phyloP scores from a whole-genome alignment of 2,888 invertebrate species.

The Lepidonotus clava region DNA sequence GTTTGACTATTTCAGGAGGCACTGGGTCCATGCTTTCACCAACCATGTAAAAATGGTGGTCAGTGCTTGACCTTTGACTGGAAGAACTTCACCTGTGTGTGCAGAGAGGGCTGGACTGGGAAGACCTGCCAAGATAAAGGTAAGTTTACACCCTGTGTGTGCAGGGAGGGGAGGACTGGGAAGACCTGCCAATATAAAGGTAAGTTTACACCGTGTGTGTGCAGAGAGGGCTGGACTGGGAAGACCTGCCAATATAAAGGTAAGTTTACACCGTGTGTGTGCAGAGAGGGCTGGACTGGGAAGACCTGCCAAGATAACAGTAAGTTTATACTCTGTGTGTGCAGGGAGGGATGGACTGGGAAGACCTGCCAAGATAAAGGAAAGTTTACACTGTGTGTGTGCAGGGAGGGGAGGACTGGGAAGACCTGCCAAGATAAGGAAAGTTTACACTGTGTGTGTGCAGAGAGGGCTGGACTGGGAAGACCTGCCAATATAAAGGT shows the following conservation, averaged over 20 bases:
- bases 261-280: not conserved
- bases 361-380: too few species aligned
- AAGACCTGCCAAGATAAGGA: too few species aligned
- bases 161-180: too few species aligned
- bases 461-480: not conserved
- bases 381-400: too few species aligned
- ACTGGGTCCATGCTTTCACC: not conserved
- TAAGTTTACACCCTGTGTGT: not conserved
- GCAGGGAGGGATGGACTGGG: too few species aligned
- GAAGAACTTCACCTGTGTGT: not conserved
- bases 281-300: too few species aligned
- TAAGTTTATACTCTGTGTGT: too few species aligned
- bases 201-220: not conserved
- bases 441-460: too few species aligned
- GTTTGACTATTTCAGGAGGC: too few species aligned
- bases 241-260: not conserved
- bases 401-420: too few species aligned
- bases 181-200: not conserved
- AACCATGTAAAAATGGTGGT: not conserved
- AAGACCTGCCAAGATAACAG: too few species aligned
- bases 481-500: not conserved
- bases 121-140: not conserved
- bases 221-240: too few species aligned
- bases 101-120: not conserved
- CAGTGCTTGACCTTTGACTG: not conserved